Base-by-base conservation (phyloP, 2,113 vertebrate species). In the Vulpes lagopus region DNA sequence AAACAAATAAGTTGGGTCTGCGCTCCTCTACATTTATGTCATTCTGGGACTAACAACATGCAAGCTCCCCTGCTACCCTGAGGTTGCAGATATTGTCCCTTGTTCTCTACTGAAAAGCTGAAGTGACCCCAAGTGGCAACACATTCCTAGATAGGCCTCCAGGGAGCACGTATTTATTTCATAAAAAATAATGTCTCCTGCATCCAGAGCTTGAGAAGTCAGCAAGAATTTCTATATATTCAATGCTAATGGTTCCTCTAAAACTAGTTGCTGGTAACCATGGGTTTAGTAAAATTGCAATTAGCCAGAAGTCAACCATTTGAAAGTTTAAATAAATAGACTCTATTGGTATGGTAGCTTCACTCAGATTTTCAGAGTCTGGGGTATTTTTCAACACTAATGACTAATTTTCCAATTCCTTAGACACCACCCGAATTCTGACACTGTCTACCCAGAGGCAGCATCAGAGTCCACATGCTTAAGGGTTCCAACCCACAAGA, bases 1-100 rank as follows among this genome's bases (percentile, higher is more conserved):
- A 98, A 98, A 98, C 43, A 98, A 97, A 71, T 79, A 96, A 94
- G 95, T 95, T 57, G 95, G 94, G 84, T 78, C 94, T 96, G 69
- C 89, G 57, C 8, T 95, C 96, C 91, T 93, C 16, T 76, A 85
- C 43, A 96, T 96, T 98, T 97, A 74, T 95, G 64, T 97, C 79
- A 94, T 83, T 85, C 83, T 81, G 53, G 23, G 74, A 25, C 91
- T 97, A 97, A 92, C n/a, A 35, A 94, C 55, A 55, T 0, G 49
- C 38, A 38, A 74, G 79, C 64, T 96, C n/a, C 67, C 90, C 69
- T 94, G 91, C 79, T 17, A 57, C 57, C 53, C 32, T 30, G 62
- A 67, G 49, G 87, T 38, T 89, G 64, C 35, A 91, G 85, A 93
- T 96, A 97, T 74, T 90, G 92, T 78, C 57, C 55, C 73, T 60